These are phyloP conservation scores for Morbakka virulenta DNA, from an alignment of 30 jellyfish, hydroid and myxozoan species.

Conservation along the genomic window DNA sequence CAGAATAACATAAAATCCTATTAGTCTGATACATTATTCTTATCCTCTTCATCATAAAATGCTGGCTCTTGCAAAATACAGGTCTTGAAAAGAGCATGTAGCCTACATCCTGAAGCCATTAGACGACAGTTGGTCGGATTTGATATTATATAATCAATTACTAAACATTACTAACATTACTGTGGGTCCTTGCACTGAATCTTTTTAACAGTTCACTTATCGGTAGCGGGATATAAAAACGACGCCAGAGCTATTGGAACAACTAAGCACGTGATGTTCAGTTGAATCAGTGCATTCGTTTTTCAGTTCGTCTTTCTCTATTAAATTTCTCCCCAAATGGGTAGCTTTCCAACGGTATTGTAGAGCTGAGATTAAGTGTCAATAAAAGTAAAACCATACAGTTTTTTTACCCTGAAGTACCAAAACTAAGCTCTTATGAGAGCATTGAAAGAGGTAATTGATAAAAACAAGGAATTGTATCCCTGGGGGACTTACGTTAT, in stretches of 20 bases:
- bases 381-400: background rate
- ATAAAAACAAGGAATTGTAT: background rate
- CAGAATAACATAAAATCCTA: background rate
- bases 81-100: background rate
- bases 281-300: background rate
- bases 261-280: too few relatives aligned
- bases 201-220: too few relatives aligned
- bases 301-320: background rate
- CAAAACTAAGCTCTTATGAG: background rate
- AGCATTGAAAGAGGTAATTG: background rate
- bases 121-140: background rate
- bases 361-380: background rate
- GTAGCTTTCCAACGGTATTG: background rate
- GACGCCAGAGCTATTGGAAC: too few relatives aligned
- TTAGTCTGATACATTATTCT: background rate
- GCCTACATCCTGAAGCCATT: background rate
- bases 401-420: background rate
- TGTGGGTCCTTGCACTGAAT: too few relatives aligned
- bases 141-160: background rate
- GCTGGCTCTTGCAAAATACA: background rate
- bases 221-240: too few relatives aligned
- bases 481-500: background rate
- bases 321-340: background rate
- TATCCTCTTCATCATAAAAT: background rate
- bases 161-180: too few relatives aligned